A percentile compares a stretch with the other conserved stretches of the same genome.
These are phyloP conservation scores for Sebastes miniatus DNA, from an alignment of 2,797 vertebrate species.

Conservation along the genomic window DNA sequence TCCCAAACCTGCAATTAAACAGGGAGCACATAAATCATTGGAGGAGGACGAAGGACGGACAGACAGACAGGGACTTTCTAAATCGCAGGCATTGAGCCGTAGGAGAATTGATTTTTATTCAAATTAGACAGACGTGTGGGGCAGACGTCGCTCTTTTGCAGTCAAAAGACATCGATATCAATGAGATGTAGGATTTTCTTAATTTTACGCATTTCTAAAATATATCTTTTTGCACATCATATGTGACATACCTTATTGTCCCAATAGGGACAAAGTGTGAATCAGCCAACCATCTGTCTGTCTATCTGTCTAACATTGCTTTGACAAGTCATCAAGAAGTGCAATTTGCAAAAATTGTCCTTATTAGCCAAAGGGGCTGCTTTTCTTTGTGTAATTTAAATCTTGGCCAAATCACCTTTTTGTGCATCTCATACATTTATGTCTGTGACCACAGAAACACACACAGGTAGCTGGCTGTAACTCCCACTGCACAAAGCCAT, in stretches of 20 bases:
- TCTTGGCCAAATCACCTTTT: background rate
- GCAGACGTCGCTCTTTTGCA: slow-evolving; percentile 26
- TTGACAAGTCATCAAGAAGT: background rate
- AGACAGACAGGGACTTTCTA: slow-evolving; percentile 13
- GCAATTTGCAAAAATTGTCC: background rate
- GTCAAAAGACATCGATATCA: background rate
- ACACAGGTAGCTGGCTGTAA: slow-evolving; percentile 26
- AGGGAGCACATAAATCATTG: slow-evolving; percentile 43
- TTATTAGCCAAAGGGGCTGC: background rate
- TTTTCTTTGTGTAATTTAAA: slow-evolving; percentile 3
- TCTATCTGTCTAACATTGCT: background rate
- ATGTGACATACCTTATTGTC: background rate
- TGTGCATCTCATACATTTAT: background rate
- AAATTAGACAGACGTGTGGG: slow-evolving; percentile 17
- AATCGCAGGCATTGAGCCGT: slow-evolving; percentile 16
- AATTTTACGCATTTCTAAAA: background rate
- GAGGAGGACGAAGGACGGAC: slow-evolving; percentile 13
- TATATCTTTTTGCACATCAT: background rate
- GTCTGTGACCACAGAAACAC: background rate
- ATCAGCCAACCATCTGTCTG: background rate
- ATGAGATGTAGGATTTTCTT: background rate
- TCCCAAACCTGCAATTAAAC: slow-evolving; percentile 72
- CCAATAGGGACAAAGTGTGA: background rate
- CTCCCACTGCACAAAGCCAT: slow-evolving; percentile 66
- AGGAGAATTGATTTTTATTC: slow-evolving; percentile 24